Evolutionary conservation across 2,797 vertebrate genomes (phyloP), one percentile per base, ranked within the genome.

Genomic region (Ctenopoma kingsleyae): DNA sequence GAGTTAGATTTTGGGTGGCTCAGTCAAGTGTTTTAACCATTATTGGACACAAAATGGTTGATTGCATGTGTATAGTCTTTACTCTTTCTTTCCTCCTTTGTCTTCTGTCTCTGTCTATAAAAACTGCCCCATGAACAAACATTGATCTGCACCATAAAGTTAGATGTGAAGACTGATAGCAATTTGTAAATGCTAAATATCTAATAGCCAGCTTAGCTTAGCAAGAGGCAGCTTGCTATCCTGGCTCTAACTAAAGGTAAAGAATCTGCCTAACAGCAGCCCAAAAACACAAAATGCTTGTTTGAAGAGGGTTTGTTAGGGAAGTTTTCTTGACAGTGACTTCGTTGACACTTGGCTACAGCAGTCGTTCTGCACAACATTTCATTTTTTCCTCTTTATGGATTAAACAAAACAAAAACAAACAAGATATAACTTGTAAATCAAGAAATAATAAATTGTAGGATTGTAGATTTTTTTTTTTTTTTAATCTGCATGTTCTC

Each of bases 401-500:
- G 27, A 30, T 30, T 30, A 30, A 7, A 30, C 27, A 30, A 30
- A 30, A 30, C 25, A 4, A 27, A 27, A 27, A 27, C 27, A 30
- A 30, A 30, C 6, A 30, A 7, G 27, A 30, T 30, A 6, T 30
- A 30, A 30, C 3, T 27, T 27, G 25, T 27, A 27, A 27, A 27
- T 27, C 27, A 6, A 30, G 27, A 30, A 30, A 30, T 30, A 30
- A 27, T 27, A 4, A 27, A 27, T 6, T 1, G 20, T 16, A 4
- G 2, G n/a, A 10, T 60, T 15, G 10, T 35, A 30, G 38, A 35
- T 67, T 22, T 20, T 41, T 27, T 11, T 4, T n/a, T n/a, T n/a
- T n/a, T n/a, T n/a, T n/a, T n/a, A n/a, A 27, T 30, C 22, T 52
- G 68, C 78, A 84, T 76, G 73, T 46, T 60, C 35, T 55, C 30